Evolutionary conservation across 2,888 invertebrate species (phyloP), one percentile per base, ranked within the genome.

Genomic region (Tenthredo distinguenda): DNA sequence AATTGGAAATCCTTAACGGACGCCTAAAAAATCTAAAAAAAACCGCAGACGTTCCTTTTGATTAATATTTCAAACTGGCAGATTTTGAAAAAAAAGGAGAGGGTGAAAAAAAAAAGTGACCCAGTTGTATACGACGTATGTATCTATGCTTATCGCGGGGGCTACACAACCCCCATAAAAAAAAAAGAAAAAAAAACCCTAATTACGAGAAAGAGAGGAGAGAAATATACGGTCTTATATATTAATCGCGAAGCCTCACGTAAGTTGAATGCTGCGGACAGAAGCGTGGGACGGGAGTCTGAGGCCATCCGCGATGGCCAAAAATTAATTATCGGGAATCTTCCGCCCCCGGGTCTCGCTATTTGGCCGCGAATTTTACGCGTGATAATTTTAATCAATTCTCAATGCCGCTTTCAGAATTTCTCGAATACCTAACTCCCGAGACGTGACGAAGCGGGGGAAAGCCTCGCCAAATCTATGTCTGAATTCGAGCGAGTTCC

Each of bases 321-420:
- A 34, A 68, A 68, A 68, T 68, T 68, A 74, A 40, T 74, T 40
- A 74, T 74, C 18, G 74, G 40, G 43, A 74, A 74, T 74, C 68
- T 68, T 68, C 5, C 34, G 18, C 68, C 68, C 26, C 26, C 62
- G n/a, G 7, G 1, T 55, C 55, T n/a, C n/a, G 55, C n/a, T 68
- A 68, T 68, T 18, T 18, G 68, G 68, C 68, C 68, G 7, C 34
- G 34, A 68, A 68, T 68, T 68, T 68, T 31, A 77, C 77, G 77
- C 50, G 18, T 50, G 7, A 77, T 77, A 77, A 77, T 77, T 77
- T 77, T 77, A 77, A 77, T 77, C 50, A 77, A 77, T 77, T 55
- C 74, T 74, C 43, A 37, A 40, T 40, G 15, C 74, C 21, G 74
- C 74, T 40, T 74, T 74, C 47, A 6, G 74, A 43, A 40, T 74